Evolutionary conservation across 2,888 invertebrate genomes (phyloP), one percentile per base, ranked within the genome.

Genomic region (Aleiodes testaceus): DNA sequence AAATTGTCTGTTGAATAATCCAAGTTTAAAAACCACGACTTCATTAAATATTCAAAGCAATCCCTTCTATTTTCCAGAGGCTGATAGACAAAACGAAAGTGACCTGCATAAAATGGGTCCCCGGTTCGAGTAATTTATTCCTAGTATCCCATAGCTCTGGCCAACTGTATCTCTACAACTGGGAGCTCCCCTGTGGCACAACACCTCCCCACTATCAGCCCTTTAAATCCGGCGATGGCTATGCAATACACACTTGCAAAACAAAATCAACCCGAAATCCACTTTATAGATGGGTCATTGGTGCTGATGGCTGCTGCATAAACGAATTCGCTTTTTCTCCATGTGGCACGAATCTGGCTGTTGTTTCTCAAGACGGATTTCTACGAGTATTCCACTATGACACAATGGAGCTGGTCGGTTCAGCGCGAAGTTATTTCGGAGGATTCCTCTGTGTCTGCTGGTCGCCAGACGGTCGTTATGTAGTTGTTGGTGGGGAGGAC

Each of bases 311-410:
- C 78, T 92, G 92, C 85, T 92, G 92, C 83, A 96, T 99, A 83
- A 98, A 99, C 88, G 97, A 99, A 88, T 96, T 99, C 89, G 95
- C 96, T 70, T 99, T 99, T 88, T 98, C 98, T 53, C 98, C 98
- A 0, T 96, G 97, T 88, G 96, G 94, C 45, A 92, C 95, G 69
- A 96, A 97, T 88, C 89, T 99, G 78, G 99, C 99, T 5, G 93
- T 97, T 53, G 99, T 97, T 2, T 95, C 97, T 20, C 98, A 97
- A 87, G 97, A 97, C 89, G 99, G 99, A 14, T 96, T 97, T 87
- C 90, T 99, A 47, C 89, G 99, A 75, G 96, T 99, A 70, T 99
- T 98, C 89, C 96, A 98, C 85, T 99, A 98, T 87, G 96, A 98
- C 85, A 95, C 95, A 36, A 98, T 98, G 97, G 99, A 99, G 88